phyloP scores from a whole-genome alignment of 2,797 vertebrate genomes.

The Falco cherrug region DNA sequence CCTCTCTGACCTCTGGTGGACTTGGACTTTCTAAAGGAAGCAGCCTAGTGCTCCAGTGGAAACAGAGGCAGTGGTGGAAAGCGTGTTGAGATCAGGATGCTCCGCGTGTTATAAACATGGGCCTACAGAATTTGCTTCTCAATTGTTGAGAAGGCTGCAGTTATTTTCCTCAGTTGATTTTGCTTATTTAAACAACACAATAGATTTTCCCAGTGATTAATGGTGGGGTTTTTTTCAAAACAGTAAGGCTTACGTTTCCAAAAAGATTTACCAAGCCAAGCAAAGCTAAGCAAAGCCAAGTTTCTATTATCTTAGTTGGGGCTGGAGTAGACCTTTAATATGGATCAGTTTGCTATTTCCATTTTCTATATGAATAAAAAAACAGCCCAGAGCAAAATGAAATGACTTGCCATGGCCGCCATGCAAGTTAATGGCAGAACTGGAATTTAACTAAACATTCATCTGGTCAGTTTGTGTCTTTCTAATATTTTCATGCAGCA shows the following conservation, averaged over 20 bases:
- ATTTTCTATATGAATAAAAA: not conserved
- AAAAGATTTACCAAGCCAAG: not conserved
- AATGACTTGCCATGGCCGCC: not conserved
- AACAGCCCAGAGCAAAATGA: not conserved
- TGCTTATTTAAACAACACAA: not conserved
- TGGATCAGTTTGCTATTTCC: not conserved
- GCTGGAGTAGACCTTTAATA: not conserved
- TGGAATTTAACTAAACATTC: not conserved
- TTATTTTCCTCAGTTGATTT: not conserved
- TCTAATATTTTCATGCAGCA: not conserved
- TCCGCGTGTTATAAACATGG: not conserved
- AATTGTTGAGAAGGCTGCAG: not conserved
- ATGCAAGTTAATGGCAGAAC: not conserved
- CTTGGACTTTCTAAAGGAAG: not conserved
- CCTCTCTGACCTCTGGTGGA: not conserved
- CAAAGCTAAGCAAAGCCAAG: not conserved
- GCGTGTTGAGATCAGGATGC: not conserved
- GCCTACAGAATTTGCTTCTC: not conserved
- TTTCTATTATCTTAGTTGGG: not conserved
- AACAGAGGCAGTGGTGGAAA: not conserved
- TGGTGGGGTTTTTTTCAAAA: slow-evolving; percentile 12
- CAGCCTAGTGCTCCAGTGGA: not conserved
- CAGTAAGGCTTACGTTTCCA: not conserved
- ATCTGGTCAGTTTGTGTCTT: not conserved
- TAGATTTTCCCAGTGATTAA: not conserved